These are phyloP conservation scores for Petromus typicus DNA, from an alignment of 2,113 vertebrate species.

Conservation along the genomic window DNA sequence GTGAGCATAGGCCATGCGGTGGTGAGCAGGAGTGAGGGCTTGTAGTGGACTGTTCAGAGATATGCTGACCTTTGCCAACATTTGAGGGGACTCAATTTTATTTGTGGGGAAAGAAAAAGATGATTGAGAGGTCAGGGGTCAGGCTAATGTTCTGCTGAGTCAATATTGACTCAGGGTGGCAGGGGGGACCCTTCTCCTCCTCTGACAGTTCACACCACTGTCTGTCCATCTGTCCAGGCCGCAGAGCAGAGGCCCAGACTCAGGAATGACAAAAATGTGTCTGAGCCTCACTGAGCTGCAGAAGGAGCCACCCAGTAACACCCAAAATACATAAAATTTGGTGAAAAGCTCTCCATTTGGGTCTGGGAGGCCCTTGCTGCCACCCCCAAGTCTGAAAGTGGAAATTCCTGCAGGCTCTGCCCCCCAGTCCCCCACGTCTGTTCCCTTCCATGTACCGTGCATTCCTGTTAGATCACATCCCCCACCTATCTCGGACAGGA, in stretches of 20 bases:
- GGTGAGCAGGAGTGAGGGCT: not conserved
- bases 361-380: slow-evolving; percentile 55
- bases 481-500: not conserved
- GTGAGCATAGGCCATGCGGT: not conserved
- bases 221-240: slow-evolving; percentile 80
- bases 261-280: slow-evolving; percentile 85
- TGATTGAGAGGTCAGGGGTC: slow-evolving; percentile 62
- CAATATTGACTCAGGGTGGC: slow-evolving; percentile 82
- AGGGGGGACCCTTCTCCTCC: slow-evolving; percentile 63
- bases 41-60: slow-evolving; percentile 18
- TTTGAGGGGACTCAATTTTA: slow-evolving; percentile 62
- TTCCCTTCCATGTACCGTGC: not conserved
- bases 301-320: slow-evolving; percentile 81
- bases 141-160: slow-evolving; percentile 78
- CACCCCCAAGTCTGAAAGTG: slow-evolving; percentile 20
- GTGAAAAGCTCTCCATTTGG: slow-evolving; percentile 71
- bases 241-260: slow-evolving; percentile 81
- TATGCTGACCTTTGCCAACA: slow-evolving; percentile 18
- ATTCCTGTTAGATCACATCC: slow-evolving; percentile 35
- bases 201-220: slow-evolving; percentile 54
- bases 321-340: slow-evolving; percentile 83
- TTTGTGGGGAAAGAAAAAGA: slow-evolving; percentile 63
- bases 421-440: not conserved
- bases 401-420: slow-evolving; percentile 44
- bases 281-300: slow-evolving; percentile 78